phyloP scores from a whole-genome alignment of 2,113 vertebrate species.

The Micromys minutus region DNA sequence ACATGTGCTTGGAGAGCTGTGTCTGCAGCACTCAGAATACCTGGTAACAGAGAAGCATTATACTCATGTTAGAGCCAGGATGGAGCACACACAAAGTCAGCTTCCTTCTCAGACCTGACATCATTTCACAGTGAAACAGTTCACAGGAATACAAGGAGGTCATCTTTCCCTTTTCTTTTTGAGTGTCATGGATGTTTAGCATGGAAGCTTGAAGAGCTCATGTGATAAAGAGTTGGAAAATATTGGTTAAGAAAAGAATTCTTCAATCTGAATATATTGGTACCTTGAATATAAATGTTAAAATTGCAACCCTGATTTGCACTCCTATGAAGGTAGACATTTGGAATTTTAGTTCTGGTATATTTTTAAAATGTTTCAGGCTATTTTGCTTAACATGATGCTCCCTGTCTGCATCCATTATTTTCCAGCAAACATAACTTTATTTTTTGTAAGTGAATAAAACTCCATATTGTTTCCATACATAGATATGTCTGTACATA shows the following conservation, averaged over 20 bases:
- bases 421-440: not conserved
- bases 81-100: not conserved
- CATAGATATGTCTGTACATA: not conserved
- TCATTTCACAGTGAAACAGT: not conserved
- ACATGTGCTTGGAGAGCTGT: not conserved
- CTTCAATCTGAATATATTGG: not conserved
- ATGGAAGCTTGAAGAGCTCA: constrained; percentile 1
- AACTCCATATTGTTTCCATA: not conserved
- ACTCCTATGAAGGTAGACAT: accelerated
- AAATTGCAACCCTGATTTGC: not conserved
- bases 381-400: not conserved
- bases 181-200: not conserved
- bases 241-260: not conserved
- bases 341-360: not conserved
- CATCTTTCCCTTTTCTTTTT: not conserved
- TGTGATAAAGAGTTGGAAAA: not conserved
- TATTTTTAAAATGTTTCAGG: not conserved
- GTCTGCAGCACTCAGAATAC: not conserved
- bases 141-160: not conserved
- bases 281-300: not conserved
- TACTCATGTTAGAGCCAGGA: not conserved
- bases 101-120: not conserved
- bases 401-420: not conserved
- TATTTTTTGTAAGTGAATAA: not conserved
- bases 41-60: accelerated